Conservation (phyloP, 2,888 invertebrate species). For the Drosophila paranaensis region DNA sequence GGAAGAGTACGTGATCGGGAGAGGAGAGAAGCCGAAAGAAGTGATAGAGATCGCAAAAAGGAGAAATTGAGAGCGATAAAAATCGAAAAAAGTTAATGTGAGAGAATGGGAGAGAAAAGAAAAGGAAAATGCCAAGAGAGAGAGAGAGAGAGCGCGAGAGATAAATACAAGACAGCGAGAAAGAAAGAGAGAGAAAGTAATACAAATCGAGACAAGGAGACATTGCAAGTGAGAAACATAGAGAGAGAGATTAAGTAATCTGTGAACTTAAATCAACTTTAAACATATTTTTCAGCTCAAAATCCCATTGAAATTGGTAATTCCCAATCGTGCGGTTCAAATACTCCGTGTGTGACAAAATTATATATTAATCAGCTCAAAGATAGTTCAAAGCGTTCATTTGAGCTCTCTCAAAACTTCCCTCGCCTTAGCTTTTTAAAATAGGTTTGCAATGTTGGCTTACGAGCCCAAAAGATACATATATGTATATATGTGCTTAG, state of each 20-base stretch:
- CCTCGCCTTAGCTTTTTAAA: conserved; percentile 23
- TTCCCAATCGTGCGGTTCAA: too few species aligned
- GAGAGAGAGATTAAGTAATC: neutral
- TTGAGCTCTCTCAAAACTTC: neutral
- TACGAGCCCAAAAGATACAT: too few species aligned
- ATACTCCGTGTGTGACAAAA: neutral
- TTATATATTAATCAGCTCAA: neutral
- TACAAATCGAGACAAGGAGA: too few species aligned
- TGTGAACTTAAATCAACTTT: neutral
- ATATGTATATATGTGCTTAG: neutral
- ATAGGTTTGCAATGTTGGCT: conserved; percentile 7
- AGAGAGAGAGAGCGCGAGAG: neutral
- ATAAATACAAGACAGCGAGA: too few species aligned
- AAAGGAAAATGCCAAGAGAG: too few species aligned
- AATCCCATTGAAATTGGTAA: neutral
- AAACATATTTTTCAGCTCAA: neutral
- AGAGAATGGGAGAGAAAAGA: too few species aligned
- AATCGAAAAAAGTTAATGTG: too few species aligned
- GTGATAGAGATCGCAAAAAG: too few species aligned
- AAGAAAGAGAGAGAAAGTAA: too few species aligned
- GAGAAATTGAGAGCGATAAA: too few species aligned
- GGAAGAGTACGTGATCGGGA: too few species aligned
- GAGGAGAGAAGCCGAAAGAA: neutral
- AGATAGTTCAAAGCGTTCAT: neutral
- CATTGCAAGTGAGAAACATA: too few species aligned